Evolutionary conservation across 2,888 invertebrate species (phyloP).

Genomic region (Pristionchus entomophagus): DNA sequence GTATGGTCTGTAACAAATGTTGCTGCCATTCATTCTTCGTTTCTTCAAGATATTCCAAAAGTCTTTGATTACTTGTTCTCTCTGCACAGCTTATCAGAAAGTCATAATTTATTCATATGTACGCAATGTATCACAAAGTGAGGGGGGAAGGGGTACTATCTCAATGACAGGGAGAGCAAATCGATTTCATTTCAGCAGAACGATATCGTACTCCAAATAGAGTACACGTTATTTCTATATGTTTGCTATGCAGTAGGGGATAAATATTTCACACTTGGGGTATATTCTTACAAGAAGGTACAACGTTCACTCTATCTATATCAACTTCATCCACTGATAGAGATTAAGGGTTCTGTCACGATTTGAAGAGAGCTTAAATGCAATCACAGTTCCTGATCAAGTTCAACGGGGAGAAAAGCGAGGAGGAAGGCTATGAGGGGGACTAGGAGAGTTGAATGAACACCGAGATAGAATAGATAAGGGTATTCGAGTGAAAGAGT

Average conservation of each 20-base stretch:
- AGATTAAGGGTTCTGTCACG: neutral
- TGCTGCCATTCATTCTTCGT: neutral
- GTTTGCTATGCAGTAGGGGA: neutral
- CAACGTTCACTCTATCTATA: neutral
- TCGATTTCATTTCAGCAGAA: neutral
- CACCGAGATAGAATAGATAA: neutral
- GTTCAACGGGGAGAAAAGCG: neutral
- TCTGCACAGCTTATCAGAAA: neutral
- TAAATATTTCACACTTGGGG: neutral
- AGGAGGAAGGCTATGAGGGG: neutral
- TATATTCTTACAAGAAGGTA: neutral
- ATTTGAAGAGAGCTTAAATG: neutral
- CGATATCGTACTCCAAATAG: neutral
- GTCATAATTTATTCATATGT: neutral
- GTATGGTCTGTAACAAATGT: conserved; percentile 47
- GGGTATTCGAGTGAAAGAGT: neutral
- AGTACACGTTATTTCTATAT: neutral
- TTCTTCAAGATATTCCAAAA: neutral
- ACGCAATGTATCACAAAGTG: neutral
- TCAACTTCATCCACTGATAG: neutral
- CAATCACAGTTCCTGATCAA: neutral
- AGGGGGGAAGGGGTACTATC: neutral
- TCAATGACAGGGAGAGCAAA: neutral
- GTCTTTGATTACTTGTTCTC: neutral
- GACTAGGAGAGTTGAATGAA: neutral